Conservation (phyloP, 2,113 vertebrate species). For the Syrmaticus mikado region DNA sequence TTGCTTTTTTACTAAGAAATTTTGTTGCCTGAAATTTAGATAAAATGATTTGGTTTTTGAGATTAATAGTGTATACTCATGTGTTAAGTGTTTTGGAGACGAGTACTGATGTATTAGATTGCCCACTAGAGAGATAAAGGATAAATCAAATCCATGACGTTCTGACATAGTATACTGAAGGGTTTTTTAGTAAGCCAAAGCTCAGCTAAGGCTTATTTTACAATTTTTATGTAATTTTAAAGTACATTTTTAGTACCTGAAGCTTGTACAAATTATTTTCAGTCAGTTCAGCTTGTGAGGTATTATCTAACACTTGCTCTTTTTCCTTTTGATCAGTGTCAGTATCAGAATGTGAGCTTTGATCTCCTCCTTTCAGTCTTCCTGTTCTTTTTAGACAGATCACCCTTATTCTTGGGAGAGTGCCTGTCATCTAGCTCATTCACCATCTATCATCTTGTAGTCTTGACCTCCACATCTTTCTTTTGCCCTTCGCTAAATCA, state of each 20-base stretch:
- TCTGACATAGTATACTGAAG: not conserved
- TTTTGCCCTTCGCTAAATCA: not conserved
- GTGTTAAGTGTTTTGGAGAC: not conserved
- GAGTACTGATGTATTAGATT: not conserved
- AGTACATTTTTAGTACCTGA: not conserved
- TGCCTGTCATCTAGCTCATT: not conserved
- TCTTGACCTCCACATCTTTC: not conserved
- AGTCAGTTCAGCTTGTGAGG: not conserved
- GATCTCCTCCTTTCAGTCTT: not conserved
- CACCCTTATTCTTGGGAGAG: not conserved
- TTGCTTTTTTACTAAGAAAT: not conserved
- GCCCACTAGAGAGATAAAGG: not conserved
- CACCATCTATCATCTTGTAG: not conserved
- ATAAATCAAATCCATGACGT: not conserved
- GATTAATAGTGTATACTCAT: not conserved
- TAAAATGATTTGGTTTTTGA: not conserved
- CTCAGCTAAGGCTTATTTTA: not conserved
- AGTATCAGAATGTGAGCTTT: not conserved
- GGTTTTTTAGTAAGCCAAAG: not conserved
- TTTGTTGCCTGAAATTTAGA: not conserved
- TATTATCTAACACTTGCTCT: not conserved
- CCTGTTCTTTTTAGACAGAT: not conserved
- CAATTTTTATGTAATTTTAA: not conserved
- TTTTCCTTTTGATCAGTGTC: slow-evolving; percentile 7
- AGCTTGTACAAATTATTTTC: not conserved